phyloP scores from a whole-genome alignment of 2,888 invertebrate genomes.

The Scaptomyza parva region DNA sequence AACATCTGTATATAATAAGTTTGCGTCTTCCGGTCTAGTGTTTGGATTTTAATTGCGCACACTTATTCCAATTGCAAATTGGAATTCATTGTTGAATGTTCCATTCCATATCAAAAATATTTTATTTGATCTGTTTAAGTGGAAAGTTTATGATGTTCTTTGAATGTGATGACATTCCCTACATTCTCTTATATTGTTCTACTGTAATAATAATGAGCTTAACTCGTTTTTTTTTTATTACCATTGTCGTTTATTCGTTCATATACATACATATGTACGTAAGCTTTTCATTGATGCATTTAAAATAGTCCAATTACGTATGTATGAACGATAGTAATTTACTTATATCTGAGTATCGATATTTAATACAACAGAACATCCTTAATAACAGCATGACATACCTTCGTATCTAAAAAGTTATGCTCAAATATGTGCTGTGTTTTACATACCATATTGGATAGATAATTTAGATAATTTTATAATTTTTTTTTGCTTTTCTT shows the following conservation, averaged over 20 bases:
- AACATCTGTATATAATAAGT: conserved; percentile 54
- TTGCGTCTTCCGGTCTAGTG: conserved; percentile 42
- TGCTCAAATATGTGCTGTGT: neutral
- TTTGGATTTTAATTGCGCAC: conserved; percentile 48
- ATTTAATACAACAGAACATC: too few relatives aligned
- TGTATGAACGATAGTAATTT: neutral
- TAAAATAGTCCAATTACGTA: neutral
- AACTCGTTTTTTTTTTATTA: neutral
- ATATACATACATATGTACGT: too few relatives aligned
- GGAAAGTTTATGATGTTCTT: conserved; percentile 19
- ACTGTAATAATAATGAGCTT: neutral
- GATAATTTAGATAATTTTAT: conserved; percentile 15
- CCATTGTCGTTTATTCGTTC: neutral
- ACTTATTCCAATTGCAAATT: conserved; percentile 47
- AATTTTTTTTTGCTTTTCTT: neutral
- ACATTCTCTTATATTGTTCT: neutral
- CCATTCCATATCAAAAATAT: conserved; percentile 44
- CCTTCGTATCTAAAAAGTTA: neutral
- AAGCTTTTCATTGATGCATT: too few relatives aligned
- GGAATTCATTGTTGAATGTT: conserved; percentile 37
- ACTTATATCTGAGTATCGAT: too few relatives aligned
- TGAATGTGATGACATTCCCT: conserved; percentile 44
- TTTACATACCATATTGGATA: conserved; percentile 2
- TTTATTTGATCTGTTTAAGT: conserved; percentile 35
- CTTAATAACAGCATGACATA: neutral